A percentile compares a stretch with the other conserved stretches of the same genome.
These are phyloP conservation scores for Rhodeus uyekii DNA, from an alignment of 2,797 vertebrate genomes.

Conservation along the genomic window DNA sequence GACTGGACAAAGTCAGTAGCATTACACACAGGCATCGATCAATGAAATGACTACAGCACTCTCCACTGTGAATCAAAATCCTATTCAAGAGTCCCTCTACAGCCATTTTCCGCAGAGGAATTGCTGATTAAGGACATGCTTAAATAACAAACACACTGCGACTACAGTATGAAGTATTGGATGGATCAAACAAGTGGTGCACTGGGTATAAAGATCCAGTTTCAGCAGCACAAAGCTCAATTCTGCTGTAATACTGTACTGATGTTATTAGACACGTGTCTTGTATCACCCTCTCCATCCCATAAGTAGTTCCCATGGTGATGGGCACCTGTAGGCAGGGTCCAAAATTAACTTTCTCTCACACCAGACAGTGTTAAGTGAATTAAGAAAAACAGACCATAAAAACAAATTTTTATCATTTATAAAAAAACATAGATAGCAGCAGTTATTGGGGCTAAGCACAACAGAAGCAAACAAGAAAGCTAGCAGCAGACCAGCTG, in stretches of 20 bases:
- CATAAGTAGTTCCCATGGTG: conserved; percentile 7
- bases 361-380: background rate
- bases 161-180: background rate
- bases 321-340: background rate
- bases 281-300: conserved; percentile 5
- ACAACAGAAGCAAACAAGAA: no score
- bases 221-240: background rate
- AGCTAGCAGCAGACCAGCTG: no score
- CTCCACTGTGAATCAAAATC: conserved; percentile 13
- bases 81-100: conserved; percentile 5
- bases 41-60: conserved; percentile 39
- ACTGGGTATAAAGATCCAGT: background rate
- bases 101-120: conserved; percentile 24
- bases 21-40: conserved; percentile 25
- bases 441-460: no score
- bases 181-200: background rate
- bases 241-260: background rate
- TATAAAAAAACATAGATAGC: no score
- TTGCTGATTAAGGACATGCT: conserved; percentile 39
- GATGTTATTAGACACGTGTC: background rate
- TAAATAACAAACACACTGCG: background rate
- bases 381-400: no score
- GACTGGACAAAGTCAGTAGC: conserved; percentile 4
- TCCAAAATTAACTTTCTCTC: background rate
- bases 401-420: no score